phyloP scores from a whole-genome alignment of 2,888 invertebrate genomes.

The Branchipolynoe longqiensis region DNA sequence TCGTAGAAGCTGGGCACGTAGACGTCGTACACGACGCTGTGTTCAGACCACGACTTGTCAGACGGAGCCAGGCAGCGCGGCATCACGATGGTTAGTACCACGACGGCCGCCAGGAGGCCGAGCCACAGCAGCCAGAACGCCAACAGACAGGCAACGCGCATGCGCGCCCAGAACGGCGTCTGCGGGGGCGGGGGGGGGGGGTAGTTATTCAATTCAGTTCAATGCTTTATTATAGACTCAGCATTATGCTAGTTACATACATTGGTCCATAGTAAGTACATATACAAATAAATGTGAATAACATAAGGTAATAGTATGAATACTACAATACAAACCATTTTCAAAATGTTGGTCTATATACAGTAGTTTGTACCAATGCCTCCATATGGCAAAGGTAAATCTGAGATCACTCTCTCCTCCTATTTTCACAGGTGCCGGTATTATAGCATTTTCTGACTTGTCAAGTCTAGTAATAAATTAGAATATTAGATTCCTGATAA shows the following conservation, averaged over 20 bases:
- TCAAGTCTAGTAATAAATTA: too few relatives aligned
- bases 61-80: conserved; percentile 69
- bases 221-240: too few relatives aligned
- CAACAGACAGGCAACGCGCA: conserved; percentile 71
- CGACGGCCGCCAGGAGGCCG: conserved; percentile 77
- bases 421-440: too few relatives aligned
- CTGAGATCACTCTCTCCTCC: too few relatives aligned
- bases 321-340: too few relatives aligned
- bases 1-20: conserved; percentile 79
- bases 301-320: neutral
- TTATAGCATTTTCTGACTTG: too few relatives aligned
- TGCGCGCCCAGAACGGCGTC: conserved; percentile 77
- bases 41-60: conserved; percentile 75
- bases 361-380: too few relatives aligned
- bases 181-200: conserved; percentile 47
- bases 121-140: conserved; percentile 73
- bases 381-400: too few relatives aligned
- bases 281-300: neutral
- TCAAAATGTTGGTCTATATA: too few relatives aligned
- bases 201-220: too few relatives aligned
- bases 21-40: conserved; percentile 73
- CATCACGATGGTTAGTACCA: conserved; percentile 76
- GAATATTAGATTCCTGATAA: too few relatives aligned
- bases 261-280: neutral
- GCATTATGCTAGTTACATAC: too few relatives aligned